Evolutionary conservation across 1,140 invertebrate genomes (phyloP), one percentile per base, ranked within the genome.

Genomic region (Anastrepha obliqua): DNA sequence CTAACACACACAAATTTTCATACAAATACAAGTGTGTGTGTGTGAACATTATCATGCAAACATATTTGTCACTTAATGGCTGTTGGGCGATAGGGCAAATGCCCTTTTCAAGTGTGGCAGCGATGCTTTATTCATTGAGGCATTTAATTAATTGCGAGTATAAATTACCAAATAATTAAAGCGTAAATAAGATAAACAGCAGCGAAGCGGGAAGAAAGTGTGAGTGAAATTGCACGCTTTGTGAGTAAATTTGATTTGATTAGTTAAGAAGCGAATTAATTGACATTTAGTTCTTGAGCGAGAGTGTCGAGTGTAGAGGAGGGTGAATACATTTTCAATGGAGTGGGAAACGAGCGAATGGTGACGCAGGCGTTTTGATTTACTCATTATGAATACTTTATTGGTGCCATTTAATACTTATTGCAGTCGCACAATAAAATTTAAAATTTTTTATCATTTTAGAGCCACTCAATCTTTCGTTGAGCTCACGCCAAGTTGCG

Each of bases 121-220:
- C 17, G 42, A 5, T 7, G 44, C 0, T 39, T 15, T 44, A 74
- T 44, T 15, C 42, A 74, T 51, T 20, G 74, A 81, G 47, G 47
- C 47, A 81, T 81, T 81, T 51, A 81, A 55, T 55, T 81, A 81
- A 74, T 74, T 74, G 67, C 47, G 29, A 81, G 29, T 81, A 81
- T 81, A 81, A 55, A 81, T 74, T 74, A 55, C 47, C 47, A n/a
- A 55, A 81, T 81, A 81, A 81, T 81, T 9, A 81, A 51, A 29
- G 47, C 47, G 74, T 55, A 29, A 58, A 81, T 81, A 58, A 55
- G 74, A 81, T 42, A 81, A 81, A 47, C 17, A 17, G 29, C 47
- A 81, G 55, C 42, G 8, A 58, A 20, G 20, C 20, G 74, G 74
- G n/a, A n/a, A 70, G 39, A 44, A 2, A 55, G 51, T 4, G 44